Evolutionary conservation across 2,797 vertebrate genomes (phyloP), one percentile per base, ranked within the genome.

Genomic region (Bryconaethiops microstoma): DNA sequence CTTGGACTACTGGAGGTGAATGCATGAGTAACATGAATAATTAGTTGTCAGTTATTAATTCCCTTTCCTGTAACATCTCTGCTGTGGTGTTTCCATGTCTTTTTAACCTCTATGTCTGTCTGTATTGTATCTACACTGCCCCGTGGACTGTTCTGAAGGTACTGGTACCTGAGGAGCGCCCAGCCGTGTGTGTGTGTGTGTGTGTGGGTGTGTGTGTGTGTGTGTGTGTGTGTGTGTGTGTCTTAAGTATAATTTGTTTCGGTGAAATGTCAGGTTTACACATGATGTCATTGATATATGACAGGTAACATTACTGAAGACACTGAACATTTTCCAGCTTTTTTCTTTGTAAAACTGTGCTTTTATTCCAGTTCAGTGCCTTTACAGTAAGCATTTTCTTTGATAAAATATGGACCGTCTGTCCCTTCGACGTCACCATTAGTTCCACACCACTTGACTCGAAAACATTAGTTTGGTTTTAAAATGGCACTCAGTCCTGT

Each of bases 51-150:
- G 57, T 12, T 69, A 40, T 52, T 67, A 13, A 25, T 79, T 45
- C 62, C 23, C 8, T 39, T 59, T 62, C 21, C 63, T 73, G 55
- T 68, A 60, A 57, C 76, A 57, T 63, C 23, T 74, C 65, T 63
- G 35, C 40, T 63, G 42, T 60, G 19, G 42, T 79, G 78, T 78
- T 80, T 77, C 81, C 62, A 74, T 76, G 74, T 83, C 71, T 62
- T 72, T 81, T 86, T 88, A 87, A 88, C 79, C 85, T 78, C 50
- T 88, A 79, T 85, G 85, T 90, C 80, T 89, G 87, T 90, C 83
- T 90, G 87, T 90, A 87, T 65, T 81, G 79, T 86, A 86, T 83
- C 84, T 82, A 87, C 89, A 86, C 83, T 82, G 84, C 86, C 83
- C 82, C 86, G 45, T 85, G 86, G 83, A 86, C 86, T 83, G 74